phyloP scores from a whole-genome alignment of 2,888 invertebrate genomes.

The Polietes domitor region DNA sequence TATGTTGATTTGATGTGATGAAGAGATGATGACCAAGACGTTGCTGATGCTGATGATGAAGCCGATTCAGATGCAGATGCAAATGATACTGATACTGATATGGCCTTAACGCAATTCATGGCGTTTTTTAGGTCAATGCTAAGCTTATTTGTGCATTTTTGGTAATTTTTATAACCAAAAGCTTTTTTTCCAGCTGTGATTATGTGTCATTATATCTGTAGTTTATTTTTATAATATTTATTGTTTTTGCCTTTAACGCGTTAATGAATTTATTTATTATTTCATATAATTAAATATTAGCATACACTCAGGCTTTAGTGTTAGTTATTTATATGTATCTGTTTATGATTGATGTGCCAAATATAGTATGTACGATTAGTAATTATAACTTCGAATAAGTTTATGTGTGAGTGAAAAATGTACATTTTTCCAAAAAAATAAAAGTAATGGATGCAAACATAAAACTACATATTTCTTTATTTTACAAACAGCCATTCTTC shows the following conservation, averaged over 20 bases:
- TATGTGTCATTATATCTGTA: constrained; percentile 17
- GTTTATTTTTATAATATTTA: constrained; percentile 7
- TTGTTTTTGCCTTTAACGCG: neutral
- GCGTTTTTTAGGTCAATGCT: constrained; percentile 72
- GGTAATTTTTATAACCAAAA: constrained; percentile 7
- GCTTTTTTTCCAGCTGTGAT: constrained; percentile 27
- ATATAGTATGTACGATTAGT: constrained; percentile 37
- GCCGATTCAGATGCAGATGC: constrained; percentile 21
- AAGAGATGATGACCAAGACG: constrained; percentile 43
- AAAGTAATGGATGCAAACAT: too few species aligned
- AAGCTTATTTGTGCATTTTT: constrained; percentile 51
- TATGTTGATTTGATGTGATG: constrained; percentile 60
- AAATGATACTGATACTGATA: constrained; percentile 42
- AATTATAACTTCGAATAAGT: constrained; percentile 30
- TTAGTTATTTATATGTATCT: constrained; percentile 6
- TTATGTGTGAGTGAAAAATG: constrained; percentile 38
- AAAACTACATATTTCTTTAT: too few species aligned
- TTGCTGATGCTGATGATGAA: constrained; percentile 37
- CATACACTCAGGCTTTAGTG: constrained; percentile 53
- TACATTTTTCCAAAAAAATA: constrained; percentile 44
- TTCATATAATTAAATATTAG: constrained; percentile 27
- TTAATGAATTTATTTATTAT: constrained; percentile 39
- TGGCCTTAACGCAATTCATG: constrained; percentile 64
- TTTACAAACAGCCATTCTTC: too few species aligned
- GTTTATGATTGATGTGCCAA: constrained; percentile 37